These are phyloP conservation scores for Phyto melanocephala DNA, from an alignment of 2,888 invertebrate species.

Conservation along the genomic window DNA sequence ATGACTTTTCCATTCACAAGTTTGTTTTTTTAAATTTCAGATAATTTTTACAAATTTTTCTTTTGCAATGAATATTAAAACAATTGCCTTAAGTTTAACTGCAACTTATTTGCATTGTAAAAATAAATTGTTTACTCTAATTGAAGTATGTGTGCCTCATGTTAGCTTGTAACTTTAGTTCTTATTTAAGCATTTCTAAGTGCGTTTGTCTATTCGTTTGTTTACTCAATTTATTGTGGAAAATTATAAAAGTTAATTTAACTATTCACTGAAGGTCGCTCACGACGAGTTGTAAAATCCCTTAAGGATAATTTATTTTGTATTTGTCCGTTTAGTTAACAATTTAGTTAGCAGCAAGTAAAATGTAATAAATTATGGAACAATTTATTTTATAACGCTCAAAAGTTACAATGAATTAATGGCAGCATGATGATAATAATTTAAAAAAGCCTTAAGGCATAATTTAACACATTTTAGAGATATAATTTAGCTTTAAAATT, in stretches of 20 bases:
- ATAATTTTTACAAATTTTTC: too few species aligned
- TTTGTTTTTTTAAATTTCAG: not conserved
- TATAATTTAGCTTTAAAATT: too few species aligned
- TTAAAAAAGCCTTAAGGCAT: too few species aligned
- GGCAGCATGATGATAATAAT: too few species aligned
- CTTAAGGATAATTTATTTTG: conserved; percentile 6
- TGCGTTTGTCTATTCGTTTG: not conserved
- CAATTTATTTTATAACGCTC: too few species aligned
- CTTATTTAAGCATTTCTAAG: not conserved
- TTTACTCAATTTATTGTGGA: not conserved
- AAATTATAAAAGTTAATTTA: not conserved
- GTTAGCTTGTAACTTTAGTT: not conserved
- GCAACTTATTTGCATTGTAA: not conserved
- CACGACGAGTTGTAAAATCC: not conserved
- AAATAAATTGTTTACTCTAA: not conserved
- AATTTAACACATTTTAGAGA: too few species aligned
- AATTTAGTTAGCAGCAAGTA: not conserved
- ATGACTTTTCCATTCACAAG: too few species aligned
- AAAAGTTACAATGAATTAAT: too few species aligned
- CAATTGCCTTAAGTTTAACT: not conserved
- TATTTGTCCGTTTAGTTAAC: not conserved
- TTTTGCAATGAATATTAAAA: not conserved
- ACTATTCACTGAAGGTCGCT: not conserved
- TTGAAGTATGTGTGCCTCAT: not conserved
- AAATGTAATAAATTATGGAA: not conserved